Evolutionary conservation across 2,797 vertebrate genomes (phyloP), one percentile per base, ranked within the genome.

Genomic region (Champsocephalus gunnari): DNA sequence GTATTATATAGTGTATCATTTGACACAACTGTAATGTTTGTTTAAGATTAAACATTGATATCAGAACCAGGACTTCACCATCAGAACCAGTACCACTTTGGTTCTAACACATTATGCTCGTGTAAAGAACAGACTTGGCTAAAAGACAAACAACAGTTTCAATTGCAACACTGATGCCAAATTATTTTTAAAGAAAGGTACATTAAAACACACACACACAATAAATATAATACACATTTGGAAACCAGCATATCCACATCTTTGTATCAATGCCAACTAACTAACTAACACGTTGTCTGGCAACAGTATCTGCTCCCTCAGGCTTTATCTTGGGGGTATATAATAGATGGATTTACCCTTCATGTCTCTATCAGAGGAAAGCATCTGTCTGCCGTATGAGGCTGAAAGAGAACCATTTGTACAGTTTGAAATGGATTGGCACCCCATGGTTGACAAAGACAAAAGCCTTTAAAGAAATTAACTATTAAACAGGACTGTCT

Each of bases 401-500:
- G 81, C 83, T 73, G 85, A 67, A 64, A 77, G 77, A 83, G 78
- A 74, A 71, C 61, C 66, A 88, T 82, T 82, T 82, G 90, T 91
- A 87, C 77, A 81, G 83, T 91, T 86, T 89, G 81, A 92, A 90
- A 88, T 47, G 67, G 80, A 87, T 49, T 77, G 88, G 80, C 90
- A 90, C 89, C 88, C 89, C 21, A 65, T 47, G 75, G 90, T 78
- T 67, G 76, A 78, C 76, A 56, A 77, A 90, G 84, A 93, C 88
- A 92, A 90, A 90, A 90, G 87, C 83, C 76, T 89, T 92, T 61
- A 77, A 89, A 92, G 86, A 91, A 89, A 95, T 94, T 91, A 95
- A 95, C 84, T 93, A 95, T 94, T 94, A 87, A 94, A 91, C 89
- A 86, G 86, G 71, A 17, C 85, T 81, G 84, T 87, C 87, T 92